Evolutionary conservation across 2,888 invertebrate species (phyloP).

Genomic region (Mesorhabditis spiculigera): DNA sequence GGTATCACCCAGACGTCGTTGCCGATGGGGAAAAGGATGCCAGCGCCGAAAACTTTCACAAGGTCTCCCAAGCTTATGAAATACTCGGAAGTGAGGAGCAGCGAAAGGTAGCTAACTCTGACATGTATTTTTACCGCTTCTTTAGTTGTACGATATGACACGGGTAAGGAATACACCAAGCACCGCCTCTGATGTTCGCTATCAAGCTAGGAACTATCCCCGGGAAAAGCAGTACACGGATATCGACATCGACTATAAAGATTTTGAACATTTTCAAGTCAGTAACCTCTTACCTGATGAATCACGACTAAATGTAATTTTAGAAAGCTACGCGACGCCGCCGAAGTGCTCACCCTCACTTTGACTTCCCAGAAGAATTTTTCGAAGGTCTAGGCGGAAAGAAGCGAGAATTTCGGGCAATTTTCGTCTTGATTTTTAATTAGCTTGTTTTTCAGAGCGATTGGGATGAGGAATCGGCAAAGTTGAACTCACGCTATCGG

Average conservation of each 20-base stretch:
- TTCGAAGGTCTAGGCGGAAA: conserved; percentile 37
- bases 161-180: conserved; percentile 20
- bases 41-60: not conserved
- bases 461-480: conserved; percentile 32
- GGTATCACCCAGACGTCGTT: conserved; percentile 2
- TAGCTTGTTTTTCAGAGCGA: conserved; percentile 26
- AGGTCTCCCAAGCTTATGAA: conserved; percentile 52
- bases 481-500: conserved; percentile 11
- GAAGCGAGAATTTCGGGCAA: conserved; percentile 14
- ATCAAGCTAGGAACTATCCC: not conserved
- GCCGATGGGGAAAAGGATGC: not conserved
- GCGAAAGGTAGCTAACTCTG: conserved; percentile 21
- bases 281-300: not conserved
- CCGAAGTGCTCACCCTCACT: conserved; percentile 33
- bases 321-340: conserved; percentile 24
- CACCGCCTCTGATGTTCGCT: conserved; percentile 7
- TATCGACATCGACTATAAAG: conserved; percentile 53
- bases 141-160: conserved; percentile 25
- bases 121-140: too few species aligned
- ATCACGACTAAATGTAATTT: not conserved
- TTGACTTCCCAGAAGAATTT: conserved; percentile 47
- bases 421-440: not conserved
- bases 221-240: conserved; percentile 46
- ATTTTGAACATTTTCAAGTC: conserved; percentile 52
- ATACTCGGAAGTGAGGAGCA: conserved; percentile 45